These are phyloP conservation scores for Rambutsinella grinnellia DNA, from an alignment of 2,888 invertebrate genomes.

Conservation along the genomic window DNA sequence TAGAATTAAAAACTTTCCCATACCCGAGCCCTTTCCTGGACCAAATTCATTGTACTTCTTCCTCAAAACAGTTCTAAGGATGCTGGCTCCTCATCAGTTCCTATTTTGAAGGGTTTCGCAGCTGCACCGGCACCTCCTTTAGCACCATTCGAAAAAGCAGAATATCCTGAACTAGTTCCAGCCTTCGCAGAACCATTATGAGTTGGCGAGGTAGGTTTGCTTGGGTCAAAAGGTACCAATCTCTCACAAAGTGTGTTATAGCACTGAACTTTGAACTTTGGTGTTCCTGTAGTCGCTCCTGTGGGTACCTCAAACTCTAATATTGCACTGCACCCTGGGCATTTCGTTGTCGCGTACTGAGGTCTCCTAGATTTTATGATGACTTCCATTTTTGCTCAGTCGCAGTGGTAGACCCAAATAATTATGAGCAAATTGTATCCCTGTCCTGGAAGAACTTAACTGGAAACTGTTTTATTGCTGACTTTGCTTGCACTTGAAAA, in stretches of 20 bases:
- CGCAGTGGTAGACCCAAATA: neutral
- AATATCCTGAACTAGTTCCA: conserved; percentile 13
- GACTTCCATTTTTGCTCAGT: conserved; percentile 33
- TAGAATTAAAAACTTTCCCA: neutral
- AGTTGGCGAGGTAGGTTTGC: conserved; percentile 33
- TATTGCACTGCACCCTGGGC: conserved; percentile 57
- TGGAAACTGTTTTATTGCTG: no score
- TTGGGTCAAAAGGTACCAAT: conserved; percentile 48
- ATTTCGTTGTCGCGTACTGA: conserved; percentile 58
- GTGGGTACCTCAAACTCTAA: conserved; percentile 54
- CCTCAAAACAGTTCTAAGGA: conserved; percentile 60
- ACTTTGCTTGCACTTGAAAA: no score
- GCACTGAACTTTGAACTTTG: conserved; percentile 51
- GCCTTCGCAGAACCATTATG: conserved; percentile 38
- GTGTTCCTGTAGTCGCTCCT: conserved; percentile 5
- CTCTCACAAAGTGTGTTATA: conserved; percentile 53
- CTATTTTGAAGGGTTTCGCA: conserved; percentile 58
- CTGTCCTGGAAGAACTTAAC: neutral
- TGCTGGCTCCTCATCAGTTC: conserved; percentile 63
- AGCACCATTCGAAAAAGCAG: conserved; percentile 8
- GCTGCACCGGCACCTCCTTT: conserved; percentile 20
- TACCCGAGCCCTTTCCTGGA: conserved; percentile 61
- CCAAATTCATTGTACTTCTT: conserved; percentile 66
- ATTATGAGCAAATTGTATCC: neutral
- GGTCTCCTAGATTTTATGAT: conserved; percentile 61